These are phyloP conservation scores for Pseudomyrmex flavicornis DNA, from an alignment of 1,140 invertebrate genomes.

Conservation along the genomic window DNA sequence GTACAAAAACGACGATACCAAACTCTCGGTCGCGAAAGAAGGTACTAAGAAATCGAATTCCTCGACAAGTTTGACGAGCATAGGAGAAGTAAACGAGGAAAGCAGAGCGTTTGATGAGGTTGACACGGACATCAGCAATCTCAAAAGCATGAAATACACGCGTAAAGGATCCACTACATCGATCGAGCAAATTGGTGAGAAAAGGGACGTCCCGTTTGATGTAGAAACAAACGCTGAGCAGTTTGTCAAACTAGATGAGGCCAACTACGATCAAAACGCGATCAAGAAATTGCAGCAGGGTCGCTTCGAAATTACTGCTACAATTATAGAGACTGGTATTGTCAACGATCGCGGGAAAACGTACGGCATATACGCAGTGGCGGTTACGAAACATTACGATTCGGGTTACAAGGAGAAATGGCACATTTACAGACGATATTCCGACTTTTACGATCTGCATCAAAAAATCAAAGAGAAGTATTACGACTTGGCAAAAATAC, in stretches of 20 bases:
- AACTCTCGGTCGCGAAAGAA: slow-evolving; percentile 56
- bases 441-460: slow-evolving; percentile 96
- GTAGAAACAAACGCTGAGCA: slow-evolving; percentile 76
- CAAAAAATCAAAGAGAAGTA: slow-evolving; percentile 92
- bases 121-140: slow-evolving; percentile 53
- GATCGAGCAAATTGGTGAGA: slow-evolving; percentile 70
- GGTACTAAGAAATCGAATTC: slow-evolving; percentile 72
- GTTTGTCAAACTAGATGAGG: slow-evolving; percentile 77
- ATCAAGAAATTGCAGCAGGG: slow-evolving; percentile 87
- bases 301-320: slow-evolving; percentile 87
- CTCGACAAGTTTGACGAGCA: slow-evolving; percentile 69
- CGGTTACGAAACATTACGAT: slow-evolving; percentile 89
- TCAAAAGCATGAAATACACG: slow-evolving; percentile 63
- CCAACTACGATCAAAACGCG: slow-evolving; percentile 78
- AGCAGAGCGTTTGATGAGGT: slow-evolving; percentile 68
- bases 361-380: slow-evolving; percentile 96
- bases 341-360: slow-evolving; percentile 92
- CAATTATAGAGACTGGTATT: slow-evolving; percentile 91
- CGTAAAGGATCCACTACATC: slow-evolving; percentile 70
- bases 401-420: slow-evolving; percentile 90
- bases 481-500: slow-evolving; percentile 91
- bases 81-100: slow-evolving; percentile 59
- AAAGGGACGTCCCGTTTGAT: slow-evolving; percentile 75
- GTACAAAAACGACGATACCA: slow-evolving; percentile 56
- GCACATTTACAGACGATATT: slow-evolving; percentile 94